Conservation (phyloP, 1,140 invertebrate species). For the Mizuhopecten yessoensis region DNA sequence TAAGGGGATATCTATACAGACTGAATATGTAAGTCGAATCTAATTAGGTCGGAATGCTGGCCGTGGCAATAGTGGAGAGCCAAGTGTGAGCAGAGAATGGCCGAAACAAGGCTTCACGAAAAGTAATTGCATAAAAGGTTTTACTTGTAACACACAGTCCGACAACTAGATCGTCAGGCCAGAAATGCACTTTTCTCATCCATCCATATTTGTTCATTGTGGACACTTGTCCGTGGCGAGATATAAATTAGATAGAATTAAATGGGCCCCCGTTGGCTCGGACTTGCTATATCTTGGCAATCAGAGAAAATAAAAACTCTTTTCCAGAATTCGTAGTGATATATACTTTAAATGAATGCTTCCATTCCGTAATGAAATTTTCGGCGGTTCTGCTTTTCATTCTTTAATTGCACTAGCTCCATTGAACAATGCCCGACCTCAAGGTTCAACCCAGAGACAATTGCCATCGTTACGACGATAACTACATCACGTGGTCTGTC, state of each 20-base stretch:
- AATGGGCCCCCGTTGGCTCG: neutral
- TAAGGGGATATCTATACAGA: neutral
- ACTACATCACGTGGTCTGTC: neutral
- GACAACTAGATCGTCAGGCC: neutral
- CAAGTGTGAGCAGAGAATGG: neutral
- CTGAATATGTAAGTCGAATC: neutral
- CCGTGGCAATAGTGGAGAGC: neutral
- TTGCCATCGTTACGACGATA: neutral
- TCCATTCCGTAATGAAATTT: constrained; percentile 5
- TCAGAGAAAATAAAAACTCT: neutral
- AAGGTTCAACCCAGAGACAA: neutral
- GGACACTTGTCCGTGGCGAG: neutral
- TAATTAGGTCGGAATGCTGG: neutral
- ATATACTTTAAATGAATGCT: neutral
- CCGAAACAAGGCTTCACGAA: neutral
- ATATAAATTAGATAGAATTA: constrained; percentile 23
- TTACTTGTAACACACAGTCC: neutral
- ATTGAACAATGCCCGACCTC: constrained; percentile 23
- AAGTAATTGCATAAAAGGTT: constrained; percentile 5
- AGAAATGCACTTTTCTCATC: neutral
- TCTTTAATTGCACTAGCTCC: neutral
- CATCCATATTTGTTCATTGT: neutral
- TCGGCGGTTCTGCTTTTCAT: neutral
- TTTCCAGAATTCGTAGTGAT: neutral
- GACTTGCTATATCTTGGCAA: neutral